phyloP scores from a whole-genome alignment of 2,888 invertebrate species.

The Diloba caeruleocephala region DNA sequence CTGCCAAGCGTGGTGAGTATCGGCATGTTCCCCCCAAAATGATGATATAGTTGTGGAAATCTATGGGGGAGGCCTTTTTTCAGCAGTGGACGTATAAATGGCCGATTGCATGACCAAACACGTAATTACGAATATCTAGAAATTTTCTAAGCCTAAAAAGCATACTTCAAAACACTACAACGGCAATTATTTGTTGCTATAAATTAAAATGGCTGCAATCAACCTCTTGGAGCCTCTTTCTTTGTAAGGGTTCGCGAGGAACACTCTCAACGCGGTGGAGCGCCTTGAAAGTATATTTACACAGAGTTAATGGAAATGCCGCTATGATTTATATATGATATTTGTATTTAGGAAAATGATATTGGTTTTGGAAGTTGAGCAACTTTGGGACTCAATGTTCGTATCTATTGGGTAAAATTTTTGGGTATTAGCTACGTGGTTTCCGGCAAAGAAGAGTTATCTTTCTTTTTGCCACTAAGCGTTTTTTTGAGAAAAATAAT shows the following conservation, averaged over 20 bases:
- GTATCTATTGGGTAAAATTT: background rate
- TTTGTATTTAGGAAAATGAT: background rate
- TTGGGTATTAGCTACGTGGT: too few species aligned
- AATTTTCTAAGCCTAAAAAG: constrained; percentile 8
- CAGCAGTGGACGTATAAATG: too few species aligned
- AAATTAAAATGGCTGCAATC: constrained; percentile 37
- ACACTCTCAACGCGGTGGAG: constrained; percentile 12
- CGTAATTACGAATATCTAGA: background rate
- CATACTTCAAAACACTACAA: constrained; percentile 14
- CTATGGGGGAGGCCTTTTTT: too few species aligned
- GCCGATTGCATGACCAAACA: too few species aligned
- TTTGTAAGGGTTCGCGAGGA: constrained; percentile 35
- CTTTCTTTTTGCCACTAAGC: too few species aligned
- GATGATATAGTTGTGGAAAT: too few species aligned
- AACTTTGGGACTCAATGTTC: background rate
- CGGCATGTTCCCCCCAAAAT: too few species aligned
- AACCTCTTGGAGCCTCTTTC: constrained; percentile 31
- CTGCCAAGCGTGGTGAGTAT: too few species aligned
- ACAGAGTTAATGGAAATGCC: constrained; percentile 13
- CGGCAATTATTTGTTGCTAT: constrained; percentile 33
- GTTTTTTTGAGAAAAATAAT: too few species aligned
- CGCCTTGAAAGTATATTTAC: constrained; percentile 24
- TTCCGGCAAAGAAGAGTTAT: too few species aligned
- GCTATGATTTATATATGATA: background rate
- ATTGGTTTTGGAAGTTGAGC: background rate